Conservation (phyloP, 1,140 invertebrate species). For the Euura saliciscinereae region DNA sequence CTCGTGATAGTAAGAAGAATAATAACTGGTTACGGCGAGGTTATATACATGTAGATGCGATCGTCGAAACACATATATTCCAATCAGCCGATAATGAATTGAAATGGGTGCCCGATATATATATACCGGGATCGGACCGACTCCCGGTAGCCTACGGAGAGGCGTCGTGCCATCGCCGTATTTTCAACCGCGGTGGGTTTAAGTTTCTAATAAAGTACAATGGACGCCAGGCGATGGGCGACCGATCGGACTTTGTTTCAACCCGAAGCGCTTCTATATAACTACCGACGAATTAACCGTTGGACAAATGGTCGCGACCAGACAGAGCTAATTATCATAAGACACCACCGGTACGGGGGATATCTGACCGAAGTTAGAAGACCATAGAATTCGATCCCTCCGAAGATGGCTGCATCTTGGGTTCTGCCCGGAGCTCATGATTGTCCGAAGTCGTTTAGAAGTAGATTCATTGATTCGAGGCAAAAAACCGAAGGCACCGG, state of each 20-base stretch:
- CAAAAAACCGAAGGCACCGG: not conserved
- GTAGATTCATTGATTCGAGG: not conserved
- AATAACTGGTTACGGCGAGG: not conserved
- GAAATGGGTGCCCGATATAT: slow-evolving; percentile 1
- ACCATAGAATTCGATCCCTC: not conserved
- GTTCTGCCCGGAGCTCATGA: not conserved
- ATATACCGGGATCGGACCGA: not conserved
- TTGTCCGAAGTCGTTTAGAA: not conserved
- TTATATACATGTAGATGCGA: slow-evolving; percentile 2
- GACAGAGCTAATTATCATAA: not conserved
- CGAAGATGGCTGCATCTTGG: not conserved
- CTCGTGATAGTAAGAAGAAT: slow-evolving; percentile 5
- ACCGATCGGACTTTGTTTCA: not conserved
- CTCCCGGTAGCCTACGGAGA: slow-evolving; percentile 6
- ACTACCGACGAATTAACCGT: not conserved
- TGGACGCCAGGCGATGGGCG: not conserved
- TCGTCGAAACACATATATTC: slow-evolving; percentile 1
- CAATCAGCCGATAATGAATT: slow-evolving; percentile 7
- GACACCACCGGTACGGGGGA: not conserved
- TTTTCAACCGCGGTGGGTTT: slow-evolving; percentile 1
- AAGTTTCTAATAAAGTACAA: slow-evolving; percentile 7
- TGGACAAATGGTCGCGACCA: slow-evolving; percentile 4
- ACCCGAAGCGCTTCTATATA: not conserved
- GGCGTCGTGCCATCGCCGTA: not conserved
- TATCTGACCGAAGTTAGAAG: not conserved